Conservation (phyloP, 2,888 invertebrate species). For the Rhingia campestris region DNA sequence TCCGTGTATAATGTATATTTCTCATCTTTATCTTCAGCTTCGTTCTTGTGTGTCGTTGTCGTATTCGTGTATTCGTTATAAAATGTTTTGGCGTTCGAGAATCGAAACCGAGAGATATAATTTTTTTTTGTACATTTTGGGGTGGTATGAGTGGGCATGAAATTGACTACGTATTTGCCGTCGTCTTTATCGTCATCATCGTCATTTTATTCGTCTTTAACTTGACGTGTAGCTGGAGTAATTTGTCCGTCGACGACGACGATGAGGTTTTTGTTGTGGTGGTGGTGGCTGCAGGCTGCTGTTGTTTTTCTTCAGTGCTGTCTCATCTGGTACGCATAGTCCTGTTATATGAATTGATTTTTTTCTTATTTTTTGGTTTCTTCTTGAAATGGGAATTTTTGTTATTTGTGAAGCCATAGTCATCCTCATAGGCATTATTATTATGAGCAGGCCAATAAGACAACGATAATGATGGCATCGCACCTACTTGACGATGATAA, state of each 20-base stretch:
- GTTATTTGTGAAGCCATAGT: conserved; percentile 53
- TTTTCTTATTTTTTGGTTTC: conserved; percentile 14
- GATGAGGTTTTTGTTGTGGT: conserved; percentile 30
- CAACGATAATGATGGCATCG: conserved; percentile 67
- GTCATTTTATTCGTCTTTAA: conserved; percentile 63
- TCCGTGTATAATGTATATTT: conserved; percentile 69
- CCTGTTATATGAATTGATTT: conserved; percentile 63
- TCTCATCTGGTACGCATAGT: conserved; percentile 73
- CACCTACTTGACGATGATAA: conserved; percentile 51
- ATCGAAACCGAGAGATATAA: conserved; percentile 6
- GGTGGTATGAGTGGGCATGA: conserved; percentile 58
- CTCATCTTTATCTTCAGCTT: conserved; percentile 67
- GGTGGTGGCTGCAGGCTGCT: too few species aligned
- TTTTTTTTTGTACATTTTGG: conserved; percentile 3
- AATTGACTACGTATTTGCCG: conserved; percentile 69
- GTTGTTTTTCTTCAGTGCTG: conserved; percentile 34
- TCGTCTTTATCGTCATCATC: conserved; percentile 70
- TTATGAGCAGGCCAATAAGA: conserved; percentile 68
- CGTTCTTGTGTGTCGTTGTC: conserved; percentile 38
- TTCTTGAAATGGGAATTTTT: conserved; percentile 42
- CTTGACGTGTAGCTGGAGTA: conserved; percentile 64
- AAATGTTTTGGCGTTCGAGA: neutral
- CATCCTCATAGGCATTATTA: conserved; percentile 62
- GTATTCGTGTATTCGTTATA: conserved; percentile 41
- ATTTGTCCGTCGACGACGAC: conserved; percentile 67